Conservation (phyloP, 2,888 invertebrate genomes). For the Hymenopus coronatus region DNA sequence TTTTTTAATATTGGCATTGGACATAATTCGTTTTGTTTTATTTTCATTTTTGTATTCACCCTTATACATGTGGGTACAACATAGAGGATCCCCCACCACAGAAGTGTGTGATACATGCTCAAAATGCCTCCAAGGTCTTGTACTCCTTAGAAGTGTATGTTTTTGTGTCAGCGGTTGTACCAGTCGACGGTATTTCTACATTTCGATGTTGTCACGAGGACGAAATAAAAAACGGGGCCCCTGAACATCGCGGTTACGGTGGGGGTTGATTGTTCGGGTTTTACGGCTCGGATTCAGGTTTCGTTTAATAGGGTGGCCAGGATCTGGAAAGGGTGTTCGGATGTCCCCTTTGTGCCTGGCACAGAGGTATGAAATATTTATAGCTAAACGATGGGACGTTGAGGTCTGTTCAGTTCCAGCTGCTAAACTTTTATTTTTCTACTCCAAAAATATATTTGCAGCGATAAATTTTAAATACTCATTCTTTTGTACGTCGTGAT, state of each 20-base stretch:
- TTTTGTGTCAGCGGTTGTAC: background rate
- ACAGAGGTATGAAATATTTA: background rate
- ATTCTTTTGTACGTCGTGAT: too few relatives aligned
- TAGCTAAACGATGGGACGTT: background rate
- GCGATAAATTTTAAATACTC: too few relatives aligned
- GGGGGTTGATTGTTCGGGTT: background rate
- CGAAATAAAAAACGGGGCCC: background rate
- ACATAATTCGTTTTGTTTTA: too few relatives aligned
- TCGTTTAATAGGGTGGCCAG: background rate
- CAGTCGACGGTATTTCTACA: background rate
- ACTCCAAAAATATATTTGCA: background rate
- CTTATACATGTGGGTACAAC: too few relatives aligned
- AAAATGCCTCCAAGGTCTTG: background rate
- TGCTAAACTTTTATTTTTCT: background rate
- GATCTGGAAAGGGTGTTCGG: background rate
- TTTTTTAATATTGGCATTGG: too few relatives aligned
- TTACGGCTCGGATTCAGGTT: background rate
- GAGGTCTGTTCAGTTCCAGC: background rate
- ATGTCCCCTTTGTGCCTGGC: background rate
- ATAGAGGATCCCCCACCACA: background rate
- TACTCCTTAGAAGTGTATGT: background rate
- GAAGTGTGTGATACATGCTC: background rate
- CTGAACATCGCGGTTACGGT: background rate
- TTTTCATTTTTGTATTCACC: too few relatives aligned
- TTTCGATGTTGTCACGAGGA: background rate